Evolutionary conservation across 23 tunicate species (phyloP).

Genomic region (Ascidia mentula): DNA sequence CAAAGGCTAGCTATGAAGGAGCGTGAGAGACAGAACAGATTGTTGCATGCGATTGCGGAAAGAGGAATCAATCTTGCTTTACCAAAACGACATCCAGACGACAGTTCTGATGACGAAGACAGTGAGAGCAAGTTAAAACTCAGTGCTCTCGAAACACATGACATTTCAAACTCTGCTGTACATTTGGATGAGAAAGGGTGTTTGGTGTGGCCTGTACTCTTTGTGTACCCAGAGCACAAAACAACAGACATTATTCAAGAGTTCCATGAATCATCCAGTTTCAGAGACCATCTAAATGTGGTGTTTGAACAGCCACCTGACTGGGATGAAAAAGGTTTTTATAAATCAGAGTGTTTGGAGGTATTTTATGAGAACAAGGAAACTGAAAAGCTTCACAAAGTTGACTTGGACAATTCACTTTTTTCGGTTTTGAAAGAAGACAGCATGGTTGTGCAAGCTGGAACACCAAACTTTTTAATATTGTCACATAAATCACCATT

Average conservation of each 20-base stretch:
- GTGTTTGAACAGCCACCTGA: constrained; percentile 60
- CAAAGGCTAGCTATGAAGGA: constrained; percentile 23
- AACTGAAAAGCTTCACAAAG: constrained; percentile 27
- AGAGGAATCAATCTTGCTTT: constrained; percentile 6
- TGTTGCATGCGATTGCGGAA: not conserved
- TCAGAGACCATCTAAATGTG: constrained; percentile 38
- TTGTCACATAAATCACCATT: constrained; percentile 49
- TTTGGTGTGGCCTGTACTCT: constrained; percentile 81
- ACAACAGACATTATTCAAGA: constrained; percentile 75
- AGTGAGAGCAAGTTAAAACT: constrained; percentile 26
- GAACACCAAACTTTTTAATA: constrained; percentile 70
- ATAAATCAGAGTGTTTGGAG: constrained; percentile 27
- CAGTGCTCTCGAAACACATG: constrained; percentile 12
- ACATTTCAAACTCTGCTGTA: constrained; percentile 37
- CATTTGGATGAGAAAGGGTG: constrained; percentile 43
- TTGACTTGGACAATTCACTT: constrained; percentile 32
- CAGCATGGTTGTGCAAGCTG: constrained; percentile 51
- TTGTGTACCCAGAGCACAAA: constrained; percentile 71
- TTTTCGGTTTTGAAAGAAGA: constrained; percentile 27
- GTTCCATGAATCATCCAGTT: constrained; percentile 56
- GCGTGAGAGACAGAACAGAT: constrained; percentile 14
- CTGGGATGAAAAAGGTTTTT: constrained; percentile 52
- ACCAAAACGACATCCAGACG: not conserved
- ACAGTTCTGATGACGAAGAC: constrained; percentile 22
- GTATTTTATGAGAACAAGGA: constrained; percentile 51